Percentiles rank a stretch among this genome's conserved stretches.
Evolutionary conservation across 2,797 vertebrate genomes (phyloP).

Genomic region (Sarcophilus harrisii): DNA sequence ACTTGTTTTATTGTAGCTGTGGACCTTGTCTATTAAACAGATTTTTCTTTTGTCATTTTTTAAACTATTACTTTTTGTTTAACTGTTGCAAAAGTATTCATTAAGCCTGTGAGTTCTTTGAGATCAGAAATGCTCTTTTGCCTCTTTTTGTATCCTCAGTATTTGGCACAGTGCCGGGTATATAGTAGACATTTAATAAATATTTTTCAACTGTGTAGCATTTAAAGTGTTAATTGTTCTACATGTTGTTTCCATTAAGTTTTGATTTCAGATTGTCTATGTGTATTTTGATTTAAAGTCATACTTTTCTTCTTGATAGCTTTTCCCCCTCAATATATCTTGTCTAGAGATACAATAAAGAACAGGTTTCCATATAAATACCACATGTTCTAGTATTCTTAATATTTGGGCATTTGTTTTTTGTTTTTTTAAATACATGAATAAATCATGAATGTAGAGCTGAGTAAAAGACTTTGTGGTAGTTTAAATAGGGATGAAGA

Average conservation of each 20-base stretch:
- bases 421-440: background rate
- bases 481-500: background rate
- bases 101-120: background rate
- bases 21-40: background rate
- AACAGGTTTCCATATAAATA: background rate
- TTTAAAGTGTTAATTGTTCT: background rate
- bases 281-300: background rate
- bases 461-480: background rate
- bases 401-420: background rate
- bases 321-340: background rate
- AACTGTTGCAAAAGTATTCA: background rate
- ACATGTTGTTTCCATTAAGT: background rate
- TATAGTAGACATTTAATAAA: background rate
- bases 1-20: background rate
- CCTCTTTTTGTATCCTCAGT: background rate
- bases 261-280: background rate
- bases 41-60: background rate
- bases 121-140: background rate
- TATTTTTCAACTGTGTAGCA: background rate
- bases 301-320: background rate
- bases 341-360: background rate
- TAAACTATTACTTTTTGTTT: background rate
- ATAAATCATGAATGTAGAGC: background rate
- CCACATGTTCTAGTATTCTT: background rate
- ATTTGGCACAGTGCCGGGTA: background rate